Conservation (phyloP, 2,888 invertebrate genomes). For the Perizoma flavofasciatum region DNA sequence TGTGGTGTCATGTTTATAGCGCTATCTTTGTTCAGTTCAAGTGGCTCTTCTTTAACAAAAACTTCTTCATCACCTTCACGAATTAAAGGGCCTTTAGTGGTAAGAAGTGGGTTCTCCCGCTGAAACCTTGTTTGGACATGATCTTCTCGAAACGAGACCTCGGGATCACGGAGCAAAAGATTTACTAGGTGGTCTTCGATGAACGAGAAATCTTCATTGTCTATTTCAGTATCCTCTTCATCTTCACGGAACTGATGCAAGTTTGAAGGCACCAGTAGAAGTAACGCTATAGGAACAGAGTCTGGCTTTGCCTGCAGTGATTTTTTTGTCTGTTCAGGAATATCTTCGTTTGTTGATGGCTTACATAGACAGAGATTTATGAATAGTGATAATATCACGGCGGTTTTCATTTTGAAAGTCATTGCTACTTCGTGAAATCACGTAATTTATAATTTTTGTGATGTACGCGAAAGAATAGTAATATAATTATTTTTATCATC, state of each 20-base stretch:
- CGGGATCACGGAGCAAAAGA: conserved; percentile 15
- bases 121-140: not conserved
- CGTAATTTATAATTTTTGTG: conserved; percentile 27
- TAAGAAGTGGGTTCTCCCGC: conserved; percentile 1
- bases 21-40: not conserved
- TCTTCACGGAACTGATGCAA: conserved; percentile 20
- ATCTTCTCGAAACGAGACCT: conserved; percentile 4
- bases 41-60: conserved; percentile 5
- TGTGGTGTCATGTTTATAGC: not conserved
- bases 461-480: conserved; percentile 1
- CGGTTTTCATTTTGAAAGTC: conserved; percentile 30
- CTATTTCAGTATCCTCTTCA: conserved; percentile 1
- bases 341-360: conserved; percentile 16
- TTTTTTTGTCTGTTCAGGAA: conserved; percentile 9
- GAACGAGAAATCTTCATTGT: conserved; percentile 12
- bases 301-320: conserved; percentile 6
- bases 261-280: conserved; percentile 22
- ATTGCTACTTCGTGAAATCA: conserved; percentile 5
- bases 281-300: conserved; percentile 22
- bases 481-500: not conserved
- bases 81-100: conserved; percentile 13
- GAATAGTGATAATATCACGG: conserved; percentile 25
- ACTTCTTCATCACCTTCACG: conserved; percentile 4
- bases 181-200: conserved; percentile 14
- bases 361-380: conserved; percentile 16